Evolutionary conservation across 2,113 vertebrate species (phyloP).

Genomic region (Rynchops niger): DNA sequence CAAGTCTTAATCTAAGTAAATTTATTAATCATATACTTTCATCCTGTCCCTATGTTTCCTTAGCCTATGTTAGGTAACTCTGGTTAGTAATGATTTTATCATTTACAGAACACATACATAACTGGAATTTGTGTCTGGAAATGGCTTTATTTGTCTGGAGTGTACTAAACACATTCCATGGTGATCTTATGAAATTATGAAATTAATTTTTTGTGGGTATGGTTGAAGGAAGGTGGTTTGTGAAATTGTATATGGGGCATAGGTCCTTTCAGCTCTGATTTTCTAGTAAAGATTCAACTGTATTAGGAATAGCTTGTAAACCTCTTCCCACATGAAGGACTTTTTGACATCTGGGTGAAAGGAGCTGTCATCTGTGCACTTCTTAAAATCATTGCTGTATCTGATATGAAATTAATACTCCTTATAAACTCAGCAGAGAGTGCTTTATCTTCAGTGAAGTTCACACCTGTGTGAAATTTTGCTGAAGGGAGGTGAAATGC

Average conservation of each 20-base stretch:
- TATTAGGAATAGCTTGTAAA: background rate
- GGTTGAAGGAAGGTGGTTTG: background rate
- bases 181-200: background rate
- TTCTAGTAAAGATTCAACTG: background rate
- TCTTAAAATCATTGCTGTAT: background rate
- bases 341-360: background rate
- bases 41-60: background rate
- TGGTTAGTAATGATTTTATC: background rate
- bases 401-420: background rate
- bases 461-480: background rate
- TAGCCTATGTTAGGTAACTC: background rate
- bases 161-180: background rate
- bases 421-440: background rate
- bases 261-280: background rate
- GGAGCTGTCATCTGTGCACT: background rate
- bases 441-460: background rate
- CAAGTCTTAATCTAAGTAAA: background rate
- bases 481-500: background rate
- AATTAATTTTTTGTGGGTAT: background rate
- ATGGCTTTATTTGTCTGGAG: background rate
- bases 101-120: background rate
- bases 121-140: background rate
- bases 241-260: background rate
- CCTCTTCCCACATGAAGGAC: fast-evolving
- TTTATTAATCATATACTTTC: background rate